Conservation (phyloP, 2,797 vertebrate genomes). For the Gallinago stenura region DNA sequence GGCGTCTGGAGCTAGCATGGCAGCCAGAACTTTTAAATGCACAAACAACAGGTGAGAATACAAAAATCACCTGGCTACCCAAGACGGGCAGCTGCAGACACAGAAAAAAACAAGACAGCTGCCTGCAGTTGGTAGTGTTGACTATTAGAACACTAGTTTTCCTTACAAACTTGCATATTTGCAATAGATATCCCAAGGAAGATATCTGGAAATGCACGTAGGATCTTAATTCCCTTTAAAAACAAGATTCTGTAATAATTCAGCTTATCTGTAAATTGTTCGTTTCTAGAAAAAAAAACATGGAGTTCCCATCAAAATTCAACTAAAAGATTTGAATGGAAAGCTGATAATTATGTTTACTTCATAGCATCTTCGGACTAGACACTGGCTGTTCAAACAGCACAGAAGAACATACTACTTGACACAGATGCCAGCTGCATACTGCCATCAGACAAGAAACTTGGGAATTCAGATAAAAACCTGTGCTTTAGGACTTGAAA, state of each 20-base stretch:
- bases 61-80: conserved; percentile 30
- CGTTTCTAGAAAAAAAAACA: neutral
- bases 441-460: neutral
- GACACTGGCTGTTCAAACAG: neutral
- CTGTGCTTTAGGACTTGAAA: neutral
- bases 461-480: neutral
- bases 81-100: conserved; percentile 15
- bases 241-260: neutral
- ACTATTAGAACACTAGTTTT: conserved; percentile 6
- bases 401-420: neutral
- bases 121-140: neutral
- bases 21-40: neutral
- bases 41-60: conserved; percentile 55
- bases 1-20: neutral
- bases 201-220: neutral
- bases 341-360: neutral
- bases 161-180: neutral
- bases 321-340: neutral
- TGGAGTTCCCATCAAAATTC: neutral
- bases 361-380: neutral
- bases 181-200: conserved; percentile 18
- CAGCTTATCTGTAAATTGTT: conserved; percentile 29
- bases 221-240: conserved; percentile 5
- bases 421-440: neutral
- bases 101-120: neutral